A percentile compares a stretch with the other conserved stretches of the same genome.
phyloP scores from a whole-genome alignment of 2,888 invertebrate genomes.

The Macrosiphum euphorbiae region DNA sequence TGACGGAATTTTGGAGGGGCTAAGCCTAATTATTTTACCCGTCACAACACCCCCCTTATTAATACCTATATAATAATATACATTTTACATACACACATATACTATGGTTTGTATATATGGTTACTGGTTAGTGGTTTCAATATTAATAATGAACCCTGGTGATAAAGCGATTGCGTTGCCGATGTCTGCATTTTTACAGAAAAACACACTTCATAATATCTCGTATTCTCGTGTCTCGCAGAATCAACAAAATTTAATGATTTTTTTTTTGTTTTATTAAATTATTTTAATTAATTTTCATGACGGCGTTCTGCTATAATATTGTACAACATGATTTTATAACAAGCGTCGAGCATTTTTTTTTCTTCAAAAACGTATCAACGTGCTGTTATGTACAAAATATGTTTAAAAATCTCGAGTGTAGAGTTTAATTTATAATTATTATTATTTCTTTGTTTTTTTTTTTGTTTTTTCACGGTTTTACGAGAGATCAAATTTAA shows the following conservation, averaged over 20 bases:
- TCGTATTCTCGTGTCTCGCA: background rate
- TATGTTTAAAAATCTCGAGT: background rate
- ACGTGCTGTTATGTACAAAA: background rate
- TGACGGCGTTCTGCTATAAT: background rate
- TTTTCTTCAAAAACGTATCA: background rate
- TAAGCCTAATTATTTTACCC: too few relatives aligned
- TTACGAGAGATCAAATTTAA: background rate
- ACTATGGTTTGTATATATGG: background rate
- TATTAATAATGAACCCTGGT: background rate
- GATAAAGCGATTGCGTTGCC: background rate
- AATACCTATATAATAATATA: background rate
- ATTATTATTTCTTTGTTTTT: background rate
- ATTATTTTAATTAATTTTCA: slow-evolving; percentile 1
- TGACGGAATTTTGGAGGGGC: too few relatives aligned
- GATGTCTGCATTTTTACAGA: background rate
- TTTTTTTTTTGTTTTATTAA: background rate
- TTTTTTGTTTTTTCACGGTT: background rate
- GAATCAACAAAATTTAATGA: background rate
- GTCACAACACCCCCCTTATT: too few relatives aligned
- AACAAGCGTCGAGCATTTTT: background rate
- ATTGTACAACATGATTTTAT: background rate
- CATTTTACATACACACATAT: background rate
- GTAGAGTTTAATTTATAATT: background rate
- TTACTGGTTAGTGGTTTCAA: background rate
- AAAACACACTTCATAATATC: background rate